phyloP scores from a whole-genome alignment of 2,888 invertebrate genomes.

The Himalopsyche tibetana region DNA sequence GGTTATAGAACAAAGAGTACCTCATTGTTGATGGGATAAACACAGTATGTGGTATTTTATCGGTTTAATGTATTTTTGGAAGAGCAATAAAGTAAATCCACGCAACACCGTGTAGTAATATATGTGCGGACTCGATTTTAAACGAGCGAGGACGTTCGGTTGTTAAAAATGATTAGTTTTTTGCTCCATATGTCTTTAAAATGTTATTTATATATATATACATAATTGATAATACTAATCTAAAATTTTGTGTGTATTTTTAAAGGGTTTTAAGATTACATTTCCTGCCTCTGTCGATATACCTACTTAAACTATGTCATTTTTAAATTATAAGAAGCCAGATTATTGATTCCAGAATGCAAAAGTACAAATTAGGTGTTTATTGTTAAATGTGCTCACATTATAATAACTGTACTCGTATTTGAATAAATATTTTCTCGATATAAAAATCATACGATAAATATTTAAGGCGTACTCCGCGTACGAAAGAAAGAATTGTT shows the following conservation, averaged over 20 bases:
- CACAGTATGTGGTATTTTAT: neutral
- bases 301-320: constrained; percentile 16
- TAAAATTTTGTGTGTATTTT: constrained; percentile 20
- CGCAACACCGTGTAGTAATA: neutral
- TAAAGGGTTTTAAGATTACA: neutral
- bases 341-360: neutral
- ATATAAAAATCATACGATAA: constrained; percentile 31
- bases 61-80: constrained; percentile 23
- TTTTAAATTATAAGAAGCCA: constrained; percentile 15
- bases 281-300: constrained; percentile 18
- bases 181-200: constrained; percentile 19
- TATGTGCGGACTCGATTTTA: neutral
- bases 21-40: constrained; percentile 58
- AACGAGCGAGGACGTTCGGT: neutral
- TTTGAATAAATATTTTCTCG: constrained; percentile 11
- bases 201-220: constrained; percentile 13
- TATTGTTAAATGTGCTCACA: constrained; percentile 19
- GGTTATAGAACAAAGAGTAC: constrained; percentile 60
- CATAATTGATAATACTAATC: neutral
- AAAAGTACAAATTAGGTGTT: constrained; percentile 23
- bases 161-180: constrained; percentile 40
- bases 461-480: neutral
- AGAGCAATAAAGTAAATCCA: neutral
- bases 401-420: neutral
- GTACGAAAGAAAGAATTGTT: neutral